A percentile compares a stretch with the other conserved stretches of the same genome.
phyloP scores from a whole-genome alignment of 2,888 invertebrate genomes.

The Aleiodes alternator region DNA sequence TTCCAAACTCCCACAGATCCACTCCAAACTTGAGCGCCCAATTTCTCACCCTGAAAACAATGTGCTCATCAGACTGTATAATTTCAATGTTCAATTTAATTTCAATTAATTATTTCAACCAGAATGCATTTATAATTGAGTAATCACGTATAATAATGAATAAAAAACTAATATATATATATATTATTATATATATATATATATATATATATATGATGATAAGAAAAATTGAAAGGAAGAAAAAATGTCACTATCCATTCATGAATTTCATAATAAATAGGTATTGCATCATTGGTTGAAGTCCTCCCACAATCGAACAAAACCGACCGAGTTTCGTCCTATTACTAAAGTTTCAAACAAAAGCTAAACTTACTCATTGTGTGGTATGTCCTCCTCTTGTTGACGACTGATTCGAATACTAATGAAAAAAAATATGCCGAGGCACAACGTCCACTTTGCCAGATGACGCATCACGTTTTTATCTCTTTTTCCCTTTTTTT shows the following conservation, averaged over 20 bases:
- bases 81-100: slow-evolving; percentile 6
- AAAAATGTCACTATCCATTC: not conserved
- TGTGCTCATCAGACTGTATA: slow-evolving; percentile 46
- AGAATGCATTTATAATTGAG: too few species aligned
- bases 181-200: too few species aligned
- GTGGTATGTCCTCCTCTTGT: slow-evolving; percentile 93
- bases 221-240: not conserved
- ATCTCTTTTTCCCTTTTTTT: slow-evolving; percentile 18
- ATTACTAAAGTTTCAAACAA: slow-evolving; percentile 50
- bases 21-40: slow-evolving; percentile 95
- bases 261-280: slow-evolving; percentile 14
- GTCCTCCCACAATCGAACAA: slow-evolving; percentile 41
- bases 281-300: slow-evolving; percentile 46
- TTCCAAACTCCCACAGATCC: slow-evolving; percentile 92
- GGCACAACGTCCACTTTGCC: slow-evolving; percentile 57
- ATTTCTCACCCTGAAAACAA: slow-evolving; percentile 86
- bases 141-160: not conserved
- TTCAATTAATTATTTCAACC: not conserved
- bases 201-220: not conserved
- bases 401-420: slow-evolving; percentile 79
- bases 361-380: slow-evolving; percentile 86
- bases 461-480: slow-evolving; percentile 51
- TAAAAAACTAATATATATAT: too few species aligned
- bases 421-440: slow-evolving; percentile 69
- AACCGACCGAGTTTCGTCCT: slow-evolving; percentile 46